Conservation (phyloP, 2,888 invertebrate species). For the Tachystola acroxantha region DNA sequence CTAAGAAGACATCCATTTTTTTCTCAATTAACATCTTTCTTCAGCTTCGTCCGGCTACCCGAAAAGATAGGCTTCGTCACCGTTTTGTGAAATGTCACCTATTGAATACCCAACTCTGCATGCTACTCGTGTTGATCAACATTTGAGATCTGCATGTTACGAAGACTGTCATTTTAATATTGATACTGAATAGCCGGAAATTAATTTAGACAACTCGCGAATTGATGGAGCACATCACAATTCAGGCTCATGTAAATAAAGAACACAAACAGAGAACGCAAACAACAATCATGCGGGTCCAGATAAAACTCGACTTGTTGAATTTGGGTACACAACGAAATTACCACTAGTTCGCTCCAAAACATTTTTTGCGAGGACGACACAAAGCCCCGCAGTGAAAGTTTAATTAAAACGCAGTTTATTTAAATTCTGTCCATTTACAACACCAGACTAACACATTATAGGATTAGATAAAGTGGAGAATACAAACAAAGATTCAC, state of each 20-base stretch:
- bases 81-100: no score
- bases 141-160: no score
- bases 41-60: no score
- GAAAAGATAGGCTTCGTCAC: no score
- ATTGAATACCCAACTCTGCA: no score
- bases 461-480: not conserved
- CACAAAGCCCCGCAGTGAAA: constrained; percentile 1
- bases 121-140: no score
- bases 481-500: not conserved
- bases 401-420: constrained; percentile 8
- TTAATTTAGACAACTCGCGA: no score
- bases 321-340: constrained; percentile 14
- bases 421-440: constrained; percentile 5
- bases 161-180: no score
- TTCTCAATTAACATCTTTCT: no score
- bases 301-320: constrained; percentile 23
- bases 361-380: constrained; percentile 1
- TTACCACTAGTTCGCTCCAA: not conserved
- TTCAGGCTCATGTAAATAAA: constrained; percentile 16
- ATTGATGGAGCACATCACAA: constrained; percentile 13
- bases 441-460: constrained; percentile 2
- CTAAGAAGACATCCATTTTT: no score
- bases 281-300: constrained; percentile 26
- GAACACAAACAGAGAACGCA: constrained; percentile 20
- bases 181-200: no score